A percentile compares a stretch with the other conserved stretches of the same genome.
Conservation (phyloP, 2,888 invertebrate genomes). For the Cataglyphis altisquamis region DNA sequence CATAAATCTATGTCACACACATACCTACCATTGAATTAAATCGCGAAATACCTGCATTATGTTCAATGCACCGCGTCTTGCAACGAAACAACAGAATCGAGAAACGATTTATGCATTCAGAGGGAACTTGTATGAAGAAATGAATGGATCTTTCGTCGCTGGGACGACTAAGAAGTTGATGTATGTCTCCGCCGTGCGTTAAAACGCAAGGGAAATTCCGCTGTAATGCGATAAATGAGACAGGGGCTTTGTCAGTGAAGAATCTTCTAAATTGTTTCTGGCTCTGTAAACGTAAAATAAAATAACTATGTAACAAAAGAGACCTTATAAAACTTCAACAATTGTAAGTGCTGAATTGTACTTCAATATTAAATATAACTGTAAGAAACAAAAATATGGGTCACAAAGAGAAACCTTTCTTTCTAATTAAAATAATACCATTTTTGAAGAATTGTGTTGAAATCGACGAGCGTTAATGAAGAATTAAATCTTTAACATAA, state of each 20-base stretch:
- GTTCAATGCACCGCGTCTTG: constrained; percentile 39
- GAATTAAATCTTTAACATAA: constrained; percentile 7
- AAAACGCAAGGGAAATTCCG: constrained; percentile 17
- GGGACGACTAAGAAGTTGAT: constrained; percentile 25
- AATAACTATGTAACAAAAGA: constrained; percentile 24
- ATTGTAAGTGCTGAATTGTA: background rate
- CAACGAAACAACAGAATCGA: constrained; percentile 32
- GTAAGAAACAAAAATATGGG: background rate
- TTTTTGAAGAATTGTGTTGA: background rate
- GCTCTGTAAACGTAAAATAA: constrained; percentile 14
- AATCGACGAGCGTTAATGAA: constrained; percentile 23
- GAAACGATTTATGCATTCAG: constrained; percentile 47
- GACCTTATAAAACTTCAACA: background rate
- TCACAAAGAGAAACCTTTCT: background rate
- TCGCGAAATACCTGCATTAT: constrained; percentile 49
- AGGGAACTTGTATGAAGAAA: constrained; percentile 52
- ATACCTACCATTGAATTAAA: constrained; percentile 54
- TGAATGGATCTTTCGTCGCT: constrained; percentile 51
- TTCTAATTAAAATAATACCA: background rate
- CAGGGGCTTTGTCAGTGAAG: constrained; percentile 6
- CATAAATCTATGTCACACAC: constrained; percentile 49
- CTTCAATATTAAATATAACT: background rate
- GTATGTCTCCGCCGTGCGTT: constrained; percentile 11
- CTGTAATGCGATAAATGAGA: constrained; percentile 9
- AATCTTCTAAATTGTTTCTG: constrained; percentile 30